phyloP scores from a whole-genome alignment of 1,140 invertebrate species.

The Cotesia glomerata region DNA sequence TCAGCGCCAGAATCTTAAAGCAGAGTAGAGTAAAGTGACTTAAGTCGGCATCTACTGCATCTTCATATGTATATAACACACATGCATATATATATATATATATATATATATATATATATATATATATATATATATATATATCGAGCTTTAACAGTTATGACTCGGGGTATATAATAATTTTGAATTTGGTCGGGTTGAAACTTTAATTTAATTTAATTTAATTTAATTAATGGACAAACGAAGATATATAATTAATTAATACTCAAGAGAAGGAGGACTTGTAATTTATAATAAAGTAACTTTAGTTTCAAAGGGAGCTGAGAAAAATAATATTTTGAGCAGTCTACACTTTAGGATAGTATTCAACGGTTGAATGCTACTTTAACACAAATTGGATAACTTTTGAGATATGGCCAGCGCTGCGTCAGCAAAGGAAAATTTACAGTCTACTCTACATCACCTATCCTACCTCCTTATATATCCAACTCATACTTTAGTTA shows the following conservation, averaged over 20 bases:
- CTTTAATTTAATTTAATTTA: too few species aligned
- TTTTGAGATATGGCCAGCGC: conserved; percentile 58
- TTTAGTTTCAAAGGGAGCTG: background rate
- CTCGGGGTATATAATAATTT: background rate
- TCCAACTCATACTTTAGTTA: conserved; percentile 7
- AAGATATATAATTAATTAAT: background rate
- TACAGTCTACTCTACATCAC: conserved; percentile 56
- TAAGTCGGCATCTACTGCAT: background rate
- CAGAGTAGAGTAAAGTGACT: too few species aligned
- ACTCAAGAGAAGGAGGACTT: background rate
- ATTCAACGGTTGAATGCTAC: conserved; percentile 51
- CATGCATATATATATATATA: too few species aligned
- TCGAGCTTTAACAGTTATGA: background rate
- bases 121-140: background rate
- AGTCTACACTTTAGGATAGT: conserved; percentile 3
- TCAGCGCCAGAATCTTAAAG: too few species aligned
- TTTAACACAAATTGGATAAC: conserved; percentile 62
- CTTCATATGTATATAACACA: too few species aligned
- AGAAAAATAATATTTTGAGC: background rate
- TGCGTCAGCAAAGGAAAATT: conserved; percentile 56
- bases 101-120: too few species aligned
- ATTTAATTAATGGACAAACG: background rate
- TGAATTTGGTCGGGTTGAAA: background rate
- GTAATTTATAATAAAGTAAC: background rate
- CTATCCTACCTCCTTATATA: conserved; percentile 27